Evolutionary conservation across 1,140 invertebrate genomes (phyloP).

Genomic region (Lanistes nyassanus): DNA sequence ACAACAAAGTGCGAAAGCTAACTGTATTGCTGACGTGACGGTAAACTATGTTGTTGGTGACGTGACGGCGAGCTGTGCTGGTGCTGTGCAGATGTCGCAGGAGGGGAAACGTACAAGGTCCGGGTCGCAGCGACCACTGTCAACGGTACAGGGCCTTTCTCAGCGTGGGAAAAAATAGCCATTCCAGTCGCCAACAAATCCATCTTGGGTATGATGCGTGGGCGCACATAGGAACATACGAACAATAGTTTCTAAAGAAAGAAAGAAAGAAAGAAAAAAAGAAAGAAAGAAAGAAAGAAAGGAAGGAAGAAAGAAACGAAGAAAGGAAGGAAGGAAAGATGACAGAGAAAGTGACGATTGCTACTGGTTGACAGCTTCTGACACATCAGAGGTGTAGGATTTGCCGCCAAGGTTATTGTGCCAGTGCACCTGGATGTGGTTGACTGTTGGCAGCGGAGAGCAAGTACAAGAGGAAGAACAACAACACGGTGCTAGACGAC

Average conservation of each 20-base stretch:
- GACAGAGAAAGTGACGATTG: no score
- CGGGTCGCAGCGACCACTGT: slow-evolving; percentile 34
- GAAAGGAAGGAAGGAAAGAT: no score
- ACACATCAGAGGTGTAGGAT: no score
- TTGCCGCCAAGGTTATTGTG: neutral
- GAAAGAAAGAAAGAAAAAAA: neutral
- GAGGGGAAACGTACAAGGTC: slow-evolving; percentile 31
- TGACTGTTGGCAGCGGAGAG: neutral
- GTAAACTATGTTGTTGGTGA: no score
- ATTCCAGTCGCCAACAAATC: slow-evolving; percentile 1
- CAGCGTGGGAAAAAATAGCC: slow-evolving; percentile 24
- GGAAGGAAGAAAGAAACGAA: no score
- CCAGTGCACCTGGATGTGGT: neutral
- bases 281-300: neutral
- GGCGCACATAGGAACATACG: neutral
- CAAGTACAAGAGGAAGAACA: slow-evolving; percentile 8
- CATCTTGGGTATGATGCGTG: neutral
- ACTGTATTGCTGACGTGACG: no score
- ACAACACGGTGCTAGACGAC: neutral
- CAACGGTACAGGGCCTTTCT: slow-evolving; percentile 35
- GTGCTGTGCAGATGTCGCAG: slow-evolving; percentile 24
- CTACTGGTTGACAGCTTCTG: no score
- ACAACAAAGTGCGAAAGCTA: no score
- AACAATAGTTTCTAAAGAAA: neutral
- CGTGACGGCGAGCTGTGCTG: no score